Evolutionary conservation across 2,113 vertebrate species (phyloP), one percentile per base, ranked within the genome.

Genomic region (Verasper variegatus): DNA sequence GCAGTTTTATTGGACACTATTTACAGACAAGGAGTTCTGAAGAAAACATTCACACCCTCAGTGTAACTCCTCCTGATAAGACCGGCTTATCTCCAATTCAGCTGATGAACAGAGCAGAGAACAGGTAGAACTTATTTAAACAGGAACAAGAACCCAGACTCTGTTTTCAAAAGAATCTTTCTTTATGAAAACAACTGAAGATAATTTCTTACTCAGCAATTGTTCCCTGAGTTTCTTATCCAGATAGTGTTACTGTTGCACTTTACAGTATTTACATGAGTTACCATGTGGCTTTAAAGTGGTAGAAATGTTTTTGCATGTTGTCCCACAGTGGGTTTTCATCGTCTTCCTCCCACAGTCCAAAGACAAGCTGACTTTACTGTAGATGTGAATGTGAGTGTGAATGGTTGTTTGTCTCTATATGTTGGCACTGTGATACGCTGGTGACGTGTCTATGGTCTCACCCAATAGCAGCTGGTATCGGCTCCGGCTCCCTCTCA

Each of bases 21-120:
- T 62, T 17, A 26, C 18, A 35, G 5, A 51, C 37, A 13, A 21
- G 51, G 31, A 45, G 27, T 55, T 31, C 9, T 18, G 35, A 18
- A 69, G 12, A 66, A 57, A 60, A 61, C 15, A 17, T 57, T 63
- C 49, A 14, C 42, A 35, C 24, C 15, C 15, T 63, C 54, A 58
- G 26, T 14, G 7, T 15, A 2, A 51, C 26, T 47, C 17, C 13
- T 4, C 9, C 24, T 71, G 62, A 71, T 54, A 37, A 58, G 15
- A 35, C 0, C 47, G 31, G 15, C 37, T 11, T 20, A n/a, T 63
- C 21, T 57, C 3, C 17, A 17, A 0, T 13, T 45, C 13, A 17
- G 49, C 70, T 63, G 52, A 55, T 74, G 20, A 64, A n/a, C n/a
- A 17, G 14, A 14, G 35, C 24, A 37, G 27, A 56, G 18, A 74